Base-by-base conservation (phyloP, 2,797 vertebrate species). In the Phyllotis vaccarum region DNA sequence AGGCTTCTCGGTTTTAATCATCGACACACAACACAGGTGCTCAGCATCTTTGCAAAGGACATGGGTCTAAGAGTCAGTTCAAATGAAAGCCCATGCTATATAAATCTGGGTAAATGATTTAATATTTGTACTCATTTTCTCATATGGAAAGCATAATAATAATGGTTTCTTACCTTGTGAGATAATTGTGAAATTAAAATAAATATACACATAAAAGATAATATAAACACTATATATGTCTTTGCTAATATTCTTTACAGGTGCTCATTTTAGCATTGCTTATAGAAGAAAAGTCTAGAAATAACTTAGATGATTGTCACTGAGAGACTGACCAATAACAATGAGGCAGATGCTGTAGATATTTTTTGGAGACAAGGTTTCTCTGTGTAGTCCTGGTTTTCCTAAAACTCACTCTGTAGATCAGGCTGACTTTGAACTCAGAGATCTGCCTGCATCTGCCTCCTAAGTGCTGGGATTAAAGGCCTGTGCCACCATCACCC, bases 161-260 rank as follows among this genome's bases (percentile, higher is more conserved):
- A 49, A 40, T 43, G 70, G 14, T 91, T 96, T 89, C 90, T 94
- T n/a, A 43, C 46, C 22, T 66, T 34, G 56, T 27, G 89, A 27
- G 31, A 76, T 40, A 54, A 52, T 74, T 90, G 29, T 86, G 82
- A 95, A 19, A 62, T 87, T 76, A 56, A 95, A 74, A 58, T 76
- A 43, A 94, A 6, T 43, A 19, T 68, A 60, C 0, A 43, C 60
- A 31, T 66, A 29, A 66, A 95, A 91, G 46, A 83, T 34, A 83
- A 6, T 37, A 1, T 24, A 6, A 6, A n/a, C 21, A 76, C 79
- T 68, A 54, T 27, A 2, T 34, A 49, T 46, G 17, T 37, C 90
- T 91, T 92, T 86, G 70, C 58, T 96, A 83, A 62, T 56, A 81
- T 66, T 79, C 29, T n/a, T 13, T 76, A 29, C 40, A 27, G 68